Conservation (phyloP, 2,888 invertebrate genomes). For the Drosophila kanekoi region DNA sequence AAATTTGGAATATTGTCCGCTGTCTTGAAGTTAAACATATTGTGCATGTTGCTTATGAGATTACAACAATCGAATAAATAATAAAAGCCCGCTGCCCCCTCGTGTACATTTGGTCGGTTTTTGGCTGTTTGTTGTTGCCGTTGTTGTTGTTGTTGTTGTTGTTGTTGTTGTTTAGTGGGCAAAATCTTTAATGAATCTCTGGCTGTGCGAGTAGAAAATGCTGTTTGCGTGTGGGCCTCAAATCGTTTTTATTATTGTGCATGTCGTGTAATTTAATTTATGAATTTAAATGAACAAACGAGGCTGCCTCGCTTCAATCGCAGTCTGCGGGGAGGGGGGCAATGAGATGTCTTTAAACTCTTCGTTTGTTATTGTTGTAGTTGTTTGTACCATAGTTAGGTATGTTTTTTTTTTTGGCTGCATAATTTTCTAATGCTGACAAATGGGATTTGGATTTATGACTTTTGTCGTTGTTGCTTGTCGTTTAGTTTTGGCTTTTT, state of each 20-base stretch:
- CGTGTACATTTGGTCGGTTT: conserved; percentile 31
- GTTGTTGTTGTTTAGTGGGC: conserved; percentile 48
- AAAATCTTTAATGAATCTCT: conserved; percentile 77
- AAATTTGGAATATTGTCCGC: conserved; percentile 46
- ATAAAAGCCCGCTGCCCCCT: conserved; percentile 33
- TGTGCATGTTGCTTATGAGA: conserved; percentile 71
- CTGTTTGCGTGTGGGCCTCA: conserved; percentile 74
- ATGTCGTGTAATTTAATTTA: conserved; percentile 80
- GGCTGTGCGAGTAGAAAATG: conserved; percentile 44
- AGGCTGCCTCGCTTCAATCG: conserved; percentile 24
- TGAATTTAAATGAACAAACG: conserved; percentile 72
- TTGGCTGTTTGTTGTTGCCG: conserved; percentile 37
- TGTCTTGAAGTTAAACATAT: conserved; percentile 48
- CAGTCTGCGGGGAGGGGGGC: background rate
- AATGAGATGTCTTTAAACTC: conserved; percentile 22
- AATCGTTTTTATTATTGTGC: conserved; percentile 79
- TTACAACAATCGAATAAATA: conserved; percentile 77
- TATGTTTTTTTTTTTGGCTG: conserved; percentile 51
- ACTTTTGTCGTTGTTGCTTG: conserved; percentile 56
- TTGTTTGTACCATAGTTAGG: conserved; percentile 39
- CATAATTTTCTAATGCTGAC: conserved; percentile 81
- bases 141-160: conserved; percentile 19
- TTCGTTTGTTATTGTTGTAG: conserved; percentile 46
- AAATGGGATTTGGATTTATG: conserved; percentile 79
- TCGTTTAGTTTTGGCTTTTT: conserved; percentile 14